Evolutionary conservation across 2,113 vertebrate species (phyloP), one percentile per base, ranked within the genome.

Genomic region (Nerophis ophidion): DNA sequence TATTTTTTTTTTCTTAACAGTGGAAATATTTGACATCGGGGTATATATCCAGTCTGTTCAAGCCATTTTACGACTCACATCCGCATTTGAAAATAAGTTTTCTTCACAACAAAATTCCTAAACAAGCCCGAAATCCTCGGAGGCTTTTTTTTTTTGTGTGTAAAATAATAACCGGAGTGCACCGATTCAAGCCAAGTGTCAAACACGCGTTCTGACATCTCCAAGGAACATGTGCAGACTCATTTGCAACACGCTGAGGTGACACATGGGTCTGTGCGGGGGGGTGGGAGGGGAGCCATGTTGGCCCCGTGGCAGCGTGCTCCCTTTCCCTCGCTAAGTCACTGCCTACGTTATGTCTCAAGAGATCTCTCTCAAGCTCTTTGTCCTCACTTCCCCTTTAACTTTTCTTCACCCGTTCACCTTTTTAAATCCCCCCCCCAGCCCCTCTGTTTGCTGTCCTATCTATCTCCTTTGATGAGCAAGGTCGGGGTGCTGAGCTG

Each of bases 121-220:
- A 15, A 52, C 6, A 7, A 52, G 26, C 11, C 34, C 19, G 34
- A 52, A 52, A 33, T 54, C 15, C 52, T n/a, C 13, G 19, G 19
- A 26, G 19, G 19, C 19, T 1, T 26, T 26, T 26, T 26, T 26
- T 26, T 26, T 26, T 26, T 26, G 19, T 26, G 1, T 26, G 8
- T 7, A 33, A 38, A 36, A 54, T n/a, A 54, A n/a, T 54, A 15
- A 54, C 57, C 56, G 61, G 12, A 36, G 74, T 35, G 48, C 69
- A 80, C 72, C 80, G 69, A 69, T 76, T 61, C 58, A 62, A 80
- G 70, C 51, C 74, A 71, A 59, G 66, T 61, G 14, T 80, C 77
- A 71, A 54, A 75, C 74, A 81, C 74, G 66, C 63, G 78, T 80
- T 80, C 72, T 79, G 83, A 85, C 85, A 71, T 83, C 81, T 83